A percentile compares a stretch with the other conserved stretches of the same genome.
phyloP scores from a whole-genome alignment of 2,797 vertebrate species.

The Diplodus puntazzo region DNA sequence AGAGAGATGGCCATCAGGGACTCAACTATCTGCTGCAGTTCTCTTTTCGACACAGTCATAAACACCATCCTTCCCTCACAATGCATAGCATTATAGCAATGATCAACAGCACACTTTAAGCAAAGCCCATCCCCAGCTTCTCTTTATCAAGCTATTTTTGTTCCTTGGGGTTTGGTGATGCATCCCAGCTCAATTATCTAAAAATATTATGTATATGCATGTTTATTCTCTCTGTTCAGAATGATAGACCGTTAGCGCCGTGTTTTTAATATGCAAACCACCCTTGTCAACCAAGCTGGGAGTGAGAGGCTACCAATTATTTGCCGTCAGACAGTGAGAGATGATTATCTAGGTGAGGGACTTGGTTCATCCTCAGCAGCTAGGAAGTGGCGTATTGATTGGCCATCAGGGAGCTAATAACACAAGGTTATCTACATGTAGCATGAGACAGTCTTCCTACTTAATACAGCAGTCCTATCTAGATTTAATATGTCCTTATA shows the following conservation, averaged over 20 bases:
- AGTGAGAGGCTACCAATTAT: slow-evolving; percentile 89
- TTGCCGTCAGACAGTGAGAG: slow-evolving; percentile 81
- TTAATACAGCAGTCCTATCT: slow-evolving; percentile 82
- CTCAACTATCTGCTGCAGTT: slow-evolving; percentile 56
- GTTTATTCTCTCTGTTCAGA: slow-evolving; percentile 71
- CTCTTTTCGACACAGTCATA: slow-evolving; percentile 60
- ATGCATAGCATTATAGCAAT: slow-evolving; percentile 65
- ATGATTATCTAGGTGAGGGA: slow-evolving; percentile 88
- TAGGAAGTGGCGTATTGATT: slow-evolving; percentile 89
- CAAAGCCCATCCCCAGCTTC: slow-evolving; percentile 54
- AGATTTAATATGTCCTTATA: slow-evolving; percentile 84
- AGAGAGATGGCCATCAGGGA: slow-evolving; percentile 82
- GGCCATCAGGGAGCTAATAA: slow-evolving; percentile 89
- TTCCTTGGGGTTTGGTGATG: slow-evolving; percentile 64
- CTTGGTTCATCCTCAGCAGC: slow-evolving; percentile 82
- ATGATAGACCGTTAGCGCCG: slow-evolving; percentile 69
- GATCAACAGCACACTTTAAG: slow-evolving; percentile 70
- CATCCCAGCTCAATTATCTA: slow-evolving; percentile 81
- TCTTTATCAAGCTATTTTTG: slow-evolving; percentile 69
- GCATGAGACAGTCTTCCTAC: slow-evolving; percentile 82
- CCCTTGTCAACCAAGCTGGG: slow-evolving; percentile 83
- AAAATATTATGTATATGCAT: slow-evolving; percentile 77
- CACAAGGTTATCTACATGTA: slow-evolving; percentile 90
- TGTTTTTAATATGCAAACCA: slow-evolving; percentile 87
- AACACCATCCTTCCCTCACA: slow-evolving; percentile 74